Conservation (phyloP, 2,888 invertebrate genomes). For the Drosophila macrospina region DNA sequence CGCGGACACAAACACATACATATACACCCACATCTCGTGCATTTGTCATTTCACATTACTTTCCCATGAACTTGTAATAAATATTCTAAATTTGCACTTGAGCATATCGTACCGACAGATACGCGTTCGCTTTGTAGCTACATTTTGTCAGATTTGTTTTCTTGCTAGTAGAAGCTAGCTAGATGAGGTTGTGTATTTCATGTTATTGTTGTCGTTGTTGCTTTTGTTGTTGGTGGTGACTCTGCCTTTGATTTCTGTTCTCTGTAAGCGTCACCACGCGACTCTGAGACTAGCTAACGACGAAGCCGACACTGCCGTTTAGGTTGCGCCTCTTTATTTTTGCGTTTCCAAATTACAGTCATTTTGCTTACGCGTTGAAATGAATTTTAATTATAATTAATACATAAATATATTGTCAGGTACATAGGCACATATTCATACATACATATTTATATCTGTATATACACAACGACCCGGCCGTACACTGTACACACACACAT, state of each 20-base stretch:
- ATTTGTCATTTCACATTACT: slow-evolving; percentile 54
- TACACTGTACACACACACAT: slow-evolving; percentile 27
- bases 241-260: slow-evolving; percentile 36
- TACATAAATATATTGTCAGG: slow-evolving; percentile 45
- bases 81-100: slow-evolving; percentile 74
- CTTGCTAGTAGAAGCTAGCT: slow-evolving; percentile 7
- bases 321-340: slow-evolving; percentile 40
- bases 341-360: slow-evolving; percentile 47
- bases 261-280: slow-evolving; percentile 60
- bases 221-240: slow-evolving; percentile 45
- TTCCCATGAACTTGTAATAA: slow-evolving; percentile 76
- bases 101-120: slow-evolving; percentile 22
- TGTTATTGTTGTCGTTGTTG: slow-evolving; percentile 36
- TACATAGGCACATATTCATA: slow-evolving; percentile 20
- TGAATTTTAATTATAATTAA: slow-evolving; percentile 71
- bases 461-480: slow-evolving; percentile 56
- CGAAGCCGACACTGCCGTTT: slow-evolving; percentile 55
- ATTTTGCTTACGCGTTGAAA: slow-evolving; percentile 58
- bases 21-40: slow-evolving; percentile 19
- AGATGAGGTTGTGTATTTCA: slow-evolving; percentile 24
- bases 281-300: slow-evolving; percentile 40
- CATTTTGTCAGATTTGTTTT: slow-evolving; percentile 45
- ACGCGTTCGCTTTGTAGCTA: slow-evolving; percentile 40
- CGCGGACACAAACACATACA: slow-evolving; percentile 10
- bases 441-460: slow-evolving; percentile 15